Evolutionary conservation across 2,113 vertebrate genomes (phyloP), one percentile per base, ranked within the genome.

Genomic region (Ibidorhyncha struthersii): DNA sequence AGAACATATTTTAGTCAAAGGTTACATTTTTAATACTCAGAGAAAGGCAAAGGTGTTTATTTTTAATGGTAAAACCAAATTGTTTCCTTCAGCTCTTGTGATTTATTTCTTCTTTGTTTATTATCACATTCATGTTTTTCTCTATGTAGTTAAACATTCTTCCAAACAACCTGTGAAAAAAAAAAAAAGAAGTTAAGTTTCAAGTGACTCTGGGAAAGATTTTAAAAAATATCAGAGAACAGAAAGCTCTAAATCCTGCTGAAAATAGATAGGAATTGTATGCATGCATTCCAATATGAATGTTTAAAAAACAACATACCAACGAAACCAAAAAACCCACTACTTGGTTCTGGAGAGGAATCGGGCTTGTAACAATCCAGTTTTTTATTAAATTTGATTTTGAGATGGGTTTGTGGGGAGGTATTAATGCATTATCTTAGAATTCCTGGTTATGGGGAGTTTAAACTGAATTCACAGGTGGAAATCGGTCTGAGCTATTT

Each of bases 321-420:
- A 56, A 56, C 7, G 2, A 56, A 55, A 53, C 5, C 4, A 53
- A 11, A 4, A 50, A 40, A 3, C 4, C 2, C 4, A 74, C 21
- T 8, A 36, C 29, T 32, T 40, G n/a, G 23, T 26, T 90, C 12
- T 32, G 41, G 23, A 74, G 22, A 86, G n/a, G 8, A 71, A 53
- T 40, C n/a, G 40, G 34, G 8, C 5, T 62, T 74, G 27, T 52
- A 6, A 62, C 6, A 66, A 53, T 7, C 3, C 12, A 23, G 0
- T 10, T 71, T 82, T 62, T 27, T 18, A 40, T 34, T 41, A 32
- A n/a, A 69, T 34, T 38, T 47, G 16, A 6, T 32, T 91, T 70
- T 83, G 5, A 3, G 0, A 12, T 56, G 4, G 8, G 7, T 38
- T 45, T 62, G 25, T 63, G 12, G 1, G 4, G 2, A 43, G 1